Evolutionary conservation across 1,140 invertebrate genomes (phyloP).

Genomic region (Ectropis grisescens): DNA sequence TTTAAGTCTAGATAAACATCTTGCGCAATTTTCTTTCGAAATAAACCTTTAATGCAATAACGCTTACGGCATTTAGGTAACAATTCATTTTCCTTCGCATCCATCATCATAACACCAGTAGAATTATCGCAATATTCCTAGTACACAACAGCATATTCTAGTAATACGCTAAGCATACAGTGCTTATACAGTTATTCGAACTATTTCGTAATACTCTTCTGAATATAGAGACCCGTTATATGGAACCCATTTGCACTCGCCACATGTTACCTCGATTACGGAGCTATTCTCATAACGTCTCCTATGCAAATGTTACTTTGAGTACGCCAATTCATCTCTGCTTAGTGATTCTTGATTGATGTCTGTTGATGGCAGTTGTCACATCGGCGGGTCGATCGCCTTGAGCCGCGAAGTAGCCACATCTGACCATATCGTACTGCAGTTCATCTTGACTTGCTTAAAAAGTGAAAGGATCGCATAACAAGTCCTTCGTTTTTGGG

Average conservation of each 20-base stretch:
- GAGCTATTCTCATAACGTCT: conserved; percentile 30
- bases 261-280: conserved; percentile 43
- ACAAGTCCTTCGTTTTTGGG: conserved; percentile 4
- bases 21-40: no score
- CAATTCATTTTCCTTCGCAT: no score
- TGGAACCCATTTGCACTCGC: conserved; percentile 44
- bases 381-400: conserved; percentile 19
- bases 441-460: conserved; percentile 17
- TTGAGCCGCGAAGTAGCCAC: conserved; percentile 23
- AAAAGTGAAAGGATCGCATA: conserved; percentile 27
- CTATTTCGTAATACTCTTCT: conserved; percentile 27
- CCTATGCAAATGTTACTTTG: conserved; percentile 32
- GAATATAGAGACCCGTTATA: conserved; percentile 42
- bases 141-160: no score
- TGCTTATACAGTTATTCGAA: conserved; percentile 10
- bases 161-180: no score
- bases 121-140: no score
- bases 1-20: no score
- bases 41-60: no score
- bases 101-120: no score
- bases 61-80: no score
- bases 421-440: conserved; percentile 11
- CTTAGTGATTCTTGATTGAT: conserved; percentile 18
- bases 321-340: conserved; percentile 33
- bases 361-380: conserved; percentile 16